Evolutionary conservation across 1,140 invertebrate genomes (phyloP).

Genomic region (Nasonia vitripennis): DNA sequence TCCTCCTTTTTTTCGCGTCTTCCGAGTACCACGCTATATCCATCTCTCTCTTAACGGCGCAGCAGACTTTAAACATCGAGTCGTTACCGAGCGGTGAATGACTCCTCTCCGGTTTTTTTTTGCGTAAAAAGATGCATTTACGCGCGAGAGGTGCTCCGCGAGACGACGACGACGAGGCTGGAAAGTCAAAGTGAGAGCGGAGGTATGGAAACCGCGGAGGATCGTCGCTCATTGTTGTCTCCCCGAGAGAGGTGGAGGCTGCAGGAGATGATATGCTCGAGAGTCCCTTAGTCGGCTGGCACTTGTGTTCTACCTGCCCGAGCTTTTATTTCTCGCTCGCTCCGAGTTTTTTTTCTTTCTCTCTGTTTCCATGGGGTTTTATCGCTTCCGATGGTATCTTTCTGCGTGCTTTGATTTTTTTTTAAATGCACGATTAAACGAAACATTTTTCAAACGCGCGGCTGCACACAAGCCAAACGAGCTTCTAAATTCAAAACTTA

Average conservation of each 20-base stretch:
- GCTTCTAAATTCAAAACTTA: too few species aligned
- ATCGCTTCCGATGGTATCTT: not conserved
- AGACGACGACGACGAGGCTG: too few species aligned
- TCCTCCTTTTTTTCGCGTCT: not conserved
- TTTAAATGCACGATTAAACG: too few species aligned
- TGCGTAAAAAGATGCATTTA: slow-evolving; percentile 10
- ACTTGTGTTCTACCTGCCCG: not conserved
- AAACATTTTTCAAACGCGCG: too few species aligned
- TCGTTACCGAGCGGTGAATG: not conserved
- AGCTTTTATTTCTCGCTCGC: not conserved
- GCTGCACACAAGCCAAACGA: too few species aligned
- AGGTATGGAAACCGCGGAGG: not conserved
- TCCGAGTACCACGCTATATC: not conserved
- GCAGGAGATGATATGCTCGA: not conserved
- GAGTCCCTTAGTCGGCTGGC: not conserved
- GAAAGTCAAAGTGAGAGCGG: not conserved
- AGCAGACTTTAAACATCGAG: slow-evolving; percentile 3
- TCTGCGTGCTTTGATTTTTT: not conserved
- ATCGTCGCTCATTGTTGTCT: not conserved
- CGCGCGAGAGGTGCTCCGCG: not conserved
- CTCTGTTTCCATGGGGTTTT: not conserved
- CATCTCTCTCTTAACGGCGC: not conserved
- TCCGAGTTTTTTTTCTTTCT: not conserved
- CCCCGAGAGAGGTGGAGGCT: too few species aligned
- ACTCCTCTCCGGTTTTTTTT: not conserved